Evolutionary conservation across 2,113 vertebrate species (phyloP).

Genomic region (Gavialis gangeticus): DNA sequence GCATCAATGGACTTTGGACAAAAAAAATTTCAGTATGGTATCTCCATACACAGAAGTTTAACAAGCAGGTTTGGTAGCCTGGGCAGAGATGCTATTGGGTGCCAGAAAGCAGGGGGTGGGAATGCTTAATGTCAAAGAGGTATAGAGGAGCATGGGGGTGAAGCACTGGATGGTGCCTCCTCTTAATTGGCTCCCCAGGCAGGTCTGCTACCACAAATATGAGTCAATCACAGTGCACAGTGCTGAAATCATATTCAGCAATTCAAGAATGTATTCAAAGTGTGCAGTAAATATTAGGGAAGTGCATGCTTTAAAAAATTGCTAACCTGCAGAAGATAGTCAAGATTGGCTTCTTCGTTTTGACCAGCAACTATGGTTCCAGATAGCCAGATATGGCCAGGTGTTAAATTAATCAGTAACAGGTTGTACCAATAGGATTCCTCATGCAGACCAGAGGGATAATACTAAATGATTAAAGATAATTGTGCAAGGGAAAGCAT

Average conservation of each 20-base stretch:
- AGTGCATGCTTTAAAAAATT: not conserved
- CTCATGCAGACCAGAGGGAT: not conserved
- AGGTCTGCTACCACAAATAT: not conserved
- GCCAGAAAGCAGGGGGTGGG: too few relatives aligned
- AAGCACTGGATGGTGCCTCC: too few relatives aligned
- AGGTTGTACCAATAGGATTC: not conserved
- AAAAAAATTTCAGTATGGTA: not conserved
- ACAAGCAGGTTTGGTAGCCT: too few relatives aligned
- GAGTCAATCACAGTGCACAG: not conserved
- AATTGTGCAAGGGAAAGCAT: not conserved
- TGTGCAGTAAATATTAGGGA: constrained; percentile 18
- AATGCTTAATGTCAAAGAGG: too few relatives aligned
- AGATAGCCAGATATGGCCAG: not conserved
- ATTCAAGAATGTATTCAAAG: not conserved
- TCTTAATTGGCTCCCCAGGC: not conserved
- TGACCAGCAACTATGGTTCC: not conserved
- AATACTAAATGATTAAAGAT: not conserved
- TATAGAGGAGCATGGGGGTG: too few relatives aligned
- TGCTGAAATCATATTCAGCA: not conserved
- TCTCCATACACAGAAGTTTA: not conserved
- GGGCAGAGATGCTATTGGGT: too few relatives aligned
- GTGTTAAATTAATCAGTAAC: not conserved
- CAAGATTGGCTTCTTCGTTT: not conserved
- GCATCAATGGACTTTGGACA: not conserved
- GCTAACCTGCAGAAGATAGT: constrained; percentile 6